Base-by-base conservation (phyloP, 2,797 vertebrate genomes). In the Harpagifer antarcticus region DNA sequence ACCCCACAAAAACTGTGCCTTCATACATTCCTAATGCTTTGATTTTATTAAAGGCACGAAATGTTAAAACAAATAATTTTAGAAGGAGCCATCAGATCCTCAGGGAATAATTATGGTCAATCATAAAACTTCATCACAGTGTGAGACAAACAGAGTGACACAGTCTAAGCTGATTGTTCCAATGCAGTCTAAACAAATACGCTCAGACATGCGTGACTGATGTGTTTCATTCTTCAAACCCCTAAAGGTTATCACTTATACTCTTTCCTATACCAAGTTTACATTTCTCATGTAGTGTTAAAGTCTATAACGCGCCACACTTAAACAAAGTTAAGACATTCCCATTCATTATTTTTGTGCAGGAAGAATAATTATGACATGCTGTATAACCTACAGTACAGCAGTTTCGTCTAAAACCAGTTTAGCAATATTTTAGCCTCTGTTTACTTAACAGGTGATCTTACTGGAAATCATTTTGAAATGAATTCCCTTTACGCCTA, bases 61-160 rank as follows among this genome's bases (percentile, higher is more conserved):
- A 81, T 60, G 65, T 58, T 70, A 33, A 73, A 71, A 81, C 78
- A 70, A 65, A 64, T 19, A 9, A 77, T 76, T 59, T 40, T 79
- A 42, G 44, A 72, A 71, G 57, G 45, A 76, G 72, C 37, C 55
- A 44, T 80, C 31, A 68, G 72, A 73, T 65, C 68, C 71, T 3
- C 0, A n/a, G 55, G 85, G 87, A 83, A 85, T 82, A 81, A 87
- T 89, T 88, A 86, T 63, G 80, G 84, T 81, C 77, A 79, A 78
- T 89, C 78, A 88, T 79, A 81, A 85, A 85, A 89, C 73, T 81
- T 87, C 73, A 76, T 80, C 76, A 59, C 67, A 82, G 71, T 49
- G 70, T 67, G 86, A 86, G 73, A 85, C 84, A 81, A 83, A 85
- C 70, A 72, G 61, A 79, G 70, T 74, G 78, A 70, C 88, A 58